A percentile compares a stretch with the other conserved stretches of the same genome.
phyloP scores from a whole-genome alignment of 2,888 invertebrate species.

The Pegoplata infirma region DNA sequence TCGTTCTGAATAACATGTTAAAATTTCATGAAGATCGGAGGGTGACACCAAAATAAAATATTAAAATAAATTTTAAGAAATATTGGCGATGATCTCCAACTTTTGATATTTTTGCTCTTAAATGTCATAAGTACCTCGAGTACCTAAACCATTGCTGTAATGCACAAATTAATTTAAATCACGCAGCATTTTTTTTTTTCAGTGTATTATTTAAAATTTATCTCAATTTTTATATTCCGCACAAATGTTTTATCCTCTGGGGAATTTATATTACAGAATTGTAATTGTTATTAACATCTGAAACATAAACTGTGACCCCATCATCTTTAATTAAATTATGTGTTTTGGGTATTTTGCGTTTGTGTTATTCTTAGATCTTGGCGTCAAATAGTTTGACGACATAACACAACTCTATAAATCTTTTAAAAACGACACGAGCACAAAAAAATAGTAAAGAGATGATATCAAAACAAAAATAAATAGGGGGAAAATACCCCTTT shows the following conservation, averaged over 20 bases:
- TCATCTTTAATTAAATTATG: conserved; percentile 32
- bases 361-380: conserved; percentile 52
- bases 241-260: not conserved
- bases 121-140: too few species aligned
- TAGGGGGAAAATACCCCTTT: not conserved
- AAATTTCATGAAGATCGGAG: too few species aligned
- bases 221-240: not conserved
- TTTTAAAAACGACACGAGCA: not conserved
- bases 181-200: too few species aligned
- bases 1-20: too few species aligned
- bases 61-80: too few species aligned
- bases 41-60: too few species aligned
- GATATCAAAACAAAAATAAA: not conserved
- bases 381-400: conserved; percentile 52
- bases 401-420: conserved; percentile 43
- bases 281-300: conserved; percentile 41
- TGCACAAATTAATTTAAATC: too few species aligned
- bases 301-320: conserved; percentile 52
- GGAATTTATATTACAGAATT: conserved; percentile 20
- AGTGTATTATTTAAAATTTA: too few species aligned
- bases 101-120: too few species aligned
- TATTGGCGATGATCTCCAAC: too few species aligned
- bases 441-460: not conserved
- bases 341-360: conserved; percentile 31
- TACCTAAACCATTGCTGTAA: too few species aligned